Evolutionary conservation across 2,888 invertebrate genomes (phyloP), one percentile per base, ranked within the genome.

Genomic region (Meganola albula): DNA sequence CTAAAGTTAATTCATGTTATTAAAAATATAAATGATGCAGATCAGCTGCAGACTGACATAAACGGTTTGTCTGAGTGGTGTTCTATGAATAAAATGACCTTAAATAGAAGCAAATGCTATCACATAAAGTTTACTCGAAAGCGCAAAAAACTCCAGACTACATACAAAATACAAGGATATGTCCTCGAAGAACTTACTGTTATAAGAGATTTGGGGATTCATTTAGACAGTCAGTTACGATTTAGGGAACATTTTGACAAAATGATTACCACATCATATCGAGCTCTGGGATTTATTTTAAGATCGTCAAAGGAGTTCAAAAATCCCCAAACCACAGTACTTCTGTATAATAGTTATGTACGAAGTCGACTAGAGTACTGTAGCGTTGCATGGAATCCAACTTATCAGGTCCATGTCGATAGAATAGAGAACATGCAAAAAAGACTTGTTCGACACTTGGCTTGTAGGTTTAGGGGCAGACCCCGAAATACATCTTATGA

Each of bases 71-170:
- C 8, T 14, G 13, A 12, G 6, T 30, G 30, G 30, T 30, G 23
- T 30, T n/a, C 13, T 21, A 10, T 3, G 4, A 27, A 27, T 16
- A 16, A 16, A 16, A 16, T 16, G 16, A 5, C 4, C 4, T 16
- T 16, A 16, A 16, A 16, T 6, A 4, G 6, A 4, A 4, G 6
- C 4, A 16, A 16, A 16, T 16, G 16, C 6, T 5, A 4, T 16
- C 24, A 23, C 11, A 14, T 30, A 11, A 24, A 23, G 16, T 30
- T 30, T 11, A 30, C 30, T 8, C n/a, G 24, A 16, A 30, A 30
- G n/a, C 13, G 24, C 12, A 10, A 23, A 8, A 12, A 10, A 23
- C 23, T 30, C 16, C 7, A 10, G 8, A 11, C 24, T 10, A 16
- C 10, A 7, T 30, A 30, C 12, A 30, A 30, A 13, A 24, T 30